Base-by-base conservation (phyloP, 2,113 vertebrate species). In the Sinocyclocheilus anophthalmus region DNA sequence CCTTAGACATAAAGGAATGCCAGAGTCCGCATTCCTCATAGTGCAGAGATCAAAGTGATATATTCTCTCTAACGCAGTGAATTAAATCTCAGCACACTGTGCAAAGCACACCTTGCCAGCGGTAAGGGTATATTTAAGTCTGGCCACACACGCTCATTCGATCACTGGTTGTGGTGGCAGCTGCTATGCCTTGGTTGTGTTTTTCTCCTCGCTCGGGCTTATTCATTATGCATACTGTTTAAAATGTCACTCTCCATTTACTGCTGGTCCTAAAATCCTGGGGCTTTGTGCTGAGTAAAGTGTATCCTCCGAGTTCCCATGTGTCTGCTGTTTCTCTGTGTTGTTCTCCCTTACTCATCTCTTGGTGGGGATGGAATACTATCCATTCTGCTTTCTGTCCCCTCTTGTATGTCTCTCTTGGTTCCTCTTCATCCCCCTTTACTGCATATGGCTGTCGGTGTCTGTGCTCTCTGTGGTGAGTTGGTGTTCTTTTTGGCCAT, bases 141-240 rank as follows among this genome's bases (percentile, higher is more conserved):
- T 85, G 77, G 69, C 89, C 88, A 87, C 86, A 83, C 82, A 83
- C 76, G 75, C 59, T 76, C 75, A 80, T 85, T 83, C 78, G 57
- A 73, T 79, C 88, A 83, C 84, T 55, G 61, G 45, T 73, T 75
- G 67, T 53, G 61, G 85, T 87, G 80, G 77, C 75, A 86, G 76
- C 45, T 76, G 76, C 70, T 73, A 84, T 85, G 85, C 48, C 84
- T 87, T 22, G 87, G 75, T 84, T 83, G 84, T 85, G 83, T 86
- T 88, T 88, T 89, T 85, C 87, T 88, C 76, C 67, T 81, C 39
- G 76, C 87, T 84, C 3, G 39, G 45, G 69, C 78, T 89, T 86
- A 88, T 88, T 90, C 86, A 90, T 91, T 90, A 90, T 91, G 89
- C 86, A 86, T 88, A 83, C 88, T 89, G 84, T 89, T 90, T 91